These are phyloP conservation scores for Acestrorhynchus altus DNA, from an alignment of 2,797 vertebrate species.

Conservation along the genomic window DNA sequence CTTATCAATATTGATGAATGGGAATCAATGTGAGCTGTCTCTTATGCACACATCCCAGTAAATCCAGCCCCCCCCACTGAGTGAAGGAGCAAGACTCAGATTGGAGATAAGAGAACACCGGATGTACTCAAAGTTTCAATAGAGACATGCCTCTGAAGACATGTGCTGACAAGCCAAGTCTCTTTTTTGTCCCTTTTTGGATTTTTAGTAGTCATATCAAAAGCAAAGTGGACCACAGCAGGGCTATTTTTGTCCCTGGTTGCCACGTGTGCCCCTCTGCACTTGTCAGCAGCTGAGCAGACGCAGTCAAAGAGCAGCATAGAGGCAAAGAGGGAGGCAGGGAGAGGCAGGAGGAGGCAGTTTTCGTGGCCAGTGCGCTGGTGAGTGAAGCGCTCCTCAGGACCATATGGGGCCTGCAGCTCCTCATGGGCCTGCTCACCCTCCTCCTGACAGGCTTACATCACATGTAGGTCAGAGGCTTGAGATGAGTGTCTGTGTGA, in stretches of 20 bases:
- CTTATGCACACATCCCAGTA: slow-evolving; percentile 3
- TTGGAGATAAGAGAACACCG: slow-evolving; percentile 15
- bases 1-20: slow-evolving; percentile 33
- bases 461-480: slow-evolving; percentile 50
- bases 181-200: slow-evolving; percentile 10
- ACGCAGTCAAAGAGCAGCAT: slow-evolving; percentile 65
- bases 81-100: slow-evolving; percentile 15
- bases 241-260: slow-evolving; percentile 71
- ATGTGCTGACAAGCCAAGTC: slow-evolving; percentile 1
- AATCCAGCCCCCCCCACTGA: background rate
- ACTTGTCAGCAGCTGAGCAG: slow-evolving; percentile 70
- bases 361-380: slow-evolving; percentile 66
- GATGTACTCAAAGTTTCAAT: slow-evolving; percentile 27
- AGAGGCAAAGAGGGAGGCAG: slow-evolving; percentile 43
- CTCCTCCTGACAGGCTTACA: slow-evolving; percentile 25
- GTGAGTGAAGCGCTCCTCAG: slow-evolving; percentile 61
- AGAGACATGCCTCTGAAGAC: slow-evolving; percentile 24
- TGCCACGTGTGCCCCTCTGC: slow-evolving; percentile 62
- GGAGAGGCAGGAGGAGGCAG: slow-evolving; percentile 31
- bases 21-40: slow-evolving; percentile 26
- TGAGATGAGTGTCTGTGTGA: slow-evolving; percentile 4
- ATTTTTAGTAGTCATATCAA: slow-evolving; percentile 54
- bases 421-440: slow-evolving; percentile 33
- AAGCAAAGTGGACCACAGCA: slow-evolving; percentile 54
- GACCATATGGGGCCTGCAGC: slow-evolving; percentile 67